Base-by-base conservation (phyloP, 2,888 invertebrate species). In the Drosophila prolongata region DNA sequence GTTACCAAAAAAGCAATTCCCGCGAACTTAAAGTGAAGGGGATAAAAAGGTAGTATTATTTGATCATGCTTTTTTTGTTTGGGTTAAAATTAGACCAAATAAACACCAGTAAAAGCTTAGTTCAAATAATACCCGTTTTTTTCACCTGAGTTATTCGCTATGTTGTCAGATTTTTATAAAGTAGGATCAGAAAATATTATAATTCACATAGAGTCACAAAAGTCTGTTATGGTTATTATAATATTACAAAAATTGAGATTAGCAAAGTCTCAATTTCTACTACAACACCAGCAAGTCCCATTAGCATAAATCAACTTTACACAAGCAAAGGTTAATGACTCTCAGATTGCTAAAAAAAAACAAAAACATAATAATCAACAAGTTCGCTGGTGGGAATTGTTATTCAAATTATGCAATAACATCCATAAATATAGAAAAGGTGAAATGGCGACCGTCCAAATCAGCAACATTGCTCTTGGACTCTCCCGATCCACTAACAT, bases 341-440 rank as follows among this genome's bases (percentile, higher is more conserved):
- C 27, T 11, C 10, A 10, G 43, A 11, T 24, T 8, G 34, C 37
- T 13, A 42, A 27, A 16, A 27, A 16, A 62, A 62, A 62, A 54
- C 30, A 66, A 40, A 37, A 42, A 35, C 34, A 35, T 16, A 52
- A 53, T 52, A 67, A 66, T 40, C 50, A 37, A 24, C 50, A 16
- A 34, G 8, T 44, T 56, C 8, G 50, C 49, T 16, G 43, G 56
- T 38, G 67, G 56, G 38, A 66, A 64, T 53, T 64, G 35, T 47
- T 64, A 54, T 64, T 66, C 10, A 66, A 68, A 52, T 66, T 68
- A 68, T 66, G 66, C 67, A 68, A 68, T 38, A 66, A 52, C 35
- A 52, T 37, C 30, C 56, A 67, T 56, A 55, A 67, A 49, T 66
- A 56, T 50, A n/a, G 66, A 50, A 67, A 37, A 67, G 56, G 67